Percentiles rank a stretch among this genome's conserved stretches.
Conservation (phyloP, 2,113 vertebrate species). For the Oreotragus oreotragus region DNA sequence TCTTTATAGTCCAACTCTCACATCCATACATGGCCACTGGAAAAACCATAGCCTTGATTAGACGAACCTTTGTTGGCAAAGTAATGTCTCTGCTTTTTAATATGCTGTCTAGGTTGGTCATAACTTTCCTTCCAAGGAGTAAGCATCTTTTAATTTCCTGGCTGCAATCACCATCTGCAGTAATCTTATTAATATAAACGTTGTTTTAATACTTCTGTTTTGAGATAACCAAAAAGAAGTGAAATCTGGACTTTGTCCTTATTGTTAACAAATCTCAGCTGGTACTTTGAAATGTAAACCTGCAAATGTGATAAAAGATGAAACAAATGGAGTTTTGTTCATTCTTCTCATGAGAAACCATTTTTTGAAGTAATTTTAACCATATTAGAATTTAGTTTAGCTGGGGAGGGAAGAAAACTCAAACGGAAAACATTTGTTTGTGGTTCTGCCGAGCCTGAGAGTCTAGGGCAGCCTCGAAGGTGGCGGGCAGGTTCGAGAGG, state of each 20-base stretch:
- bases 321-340: background rate
- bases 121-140: background rate
- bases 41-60: background rate
- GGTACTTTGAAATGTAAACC: slow-evolving; percentile 19
- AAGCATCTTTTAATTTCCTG: background rate
- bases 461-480: background rate
- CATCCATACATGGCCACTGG: background rate
- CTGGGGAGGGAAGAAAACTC: background rate
- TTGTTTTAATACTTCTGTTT: background rate
- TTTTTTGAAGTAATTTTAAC: background rate
- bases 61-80: background rate
- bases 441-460: background rate
- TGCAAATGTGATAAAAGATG: background rate
- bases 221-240: background rate
- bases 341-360: background rate
- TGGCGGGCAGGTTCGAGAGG: background rate
- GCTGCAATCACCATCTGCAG: background rate
- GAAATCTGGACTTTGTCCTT: background rate
- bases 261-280: background rate
- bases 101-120: background rate
- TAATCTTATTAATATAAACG: background rate
- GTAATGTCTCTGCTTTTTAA: background rate
- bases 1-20: background rate
- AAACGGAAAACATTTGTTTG: background rate
- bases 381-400: background rate